Base-by-base conservation (phyloP, 1,140 invertebrate species). In the Sycophaga agraensis region DNA sequence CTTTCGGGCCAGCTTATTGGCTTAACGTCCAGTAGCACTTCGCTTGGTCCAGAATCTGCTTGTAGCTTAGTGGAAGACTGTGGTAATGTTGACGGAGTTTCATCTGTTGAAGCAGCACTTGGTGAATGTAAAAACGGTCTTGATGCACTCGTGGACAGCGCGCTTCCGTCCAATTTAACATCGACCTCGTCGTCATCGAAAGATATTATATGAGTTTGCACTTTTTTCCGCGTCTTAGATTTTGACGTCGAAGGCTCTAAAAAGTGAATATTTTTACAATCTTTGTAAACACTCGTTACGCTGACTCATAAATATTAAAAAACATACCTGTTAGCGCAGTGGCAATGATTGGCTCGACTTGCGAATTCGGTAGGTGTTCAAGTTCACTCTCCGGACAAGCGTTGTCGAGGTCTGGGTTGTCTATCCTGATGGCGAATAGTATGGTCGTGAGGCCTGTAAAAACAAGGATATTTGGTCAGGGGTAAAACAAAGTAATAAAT, bases 401-500 rank as follows among this genome's bases (percentile, higher is more conserved):
- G 70, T 84, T 81, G 82, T 95, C 92, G 39, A 96, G 81, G 74
- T 91, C 89, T 55, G 86, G 78, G 80, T 91, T 92, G 76, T 96
- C 93, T 66, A 95, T 91, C 70, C 87, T 91, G 70, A 96, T 88
- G 22, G 94, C 94, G 83, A 97, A 97, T 65, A 96, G 83, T 73
- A 96, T 89, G 37, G 91, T 89, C 63, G 87, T 88, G 70, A 96
- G 82, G 60, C 91, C 91, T 92, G 71, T 64, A 81, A 82, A 69
- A 51, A 43, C 58, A 62, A n/a, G n/a, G n/a, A n/a, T n/a, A n/a
- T n/a, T n/a, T n/a, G n/a, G n/a, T n/a, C n/a, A n/a, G n/a, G n/a
- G n/a, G n/a, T n/a, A n/a, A n/a, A n/a, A n/a, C n/a, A n/a, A n/a
- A n/a, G n/a, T n/a, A n/a, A n/a, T n/a, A n/a, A n/a, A n/a, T n/a